Percentiles rank a stretch among this genome's conserved stretches.
phyloP scores from a whole-genome alignment of 2,888 invertebrate species.

The Podabrus alpinus region DNA sequence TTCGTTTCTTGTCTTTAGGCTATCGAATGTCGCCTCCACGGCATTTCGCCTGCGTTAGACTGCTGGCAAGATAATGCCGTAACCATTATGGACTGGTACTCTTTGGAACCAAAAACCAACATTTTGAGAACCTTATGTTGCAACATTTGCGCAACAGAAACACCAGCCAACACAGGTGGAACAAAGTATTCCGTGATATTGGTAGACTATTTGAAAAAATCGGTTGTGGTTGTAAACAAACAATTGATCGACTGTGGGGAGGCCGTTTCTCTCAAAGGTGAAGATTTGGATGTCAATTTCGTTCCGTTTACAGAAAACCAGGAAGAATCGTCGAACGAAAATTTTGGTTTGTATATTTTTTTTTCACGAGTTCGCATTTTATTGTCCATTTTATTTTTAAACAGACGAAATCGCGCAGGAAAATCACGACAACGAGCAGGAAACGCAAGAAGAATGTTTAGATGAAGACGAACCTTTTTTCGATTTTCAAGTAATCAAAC shows the following conservation, averaged over 20 bases:
- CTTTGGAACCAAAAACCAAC: conserved; percentile 52
- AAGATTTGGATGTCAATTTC: conserved; percentile 26
- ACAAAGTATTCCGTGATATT: conserved; percentile 59
- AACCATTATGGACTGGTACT: conserved; percentile 59
- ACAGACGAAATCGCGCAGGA: neutral
- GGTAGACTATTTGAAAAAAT: conserved; percentile 55
- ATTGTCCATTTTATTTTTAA: neutral
- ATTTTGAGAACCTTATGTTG: conserved; percentile 55
- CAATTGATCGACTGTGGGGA: conserved; percentile 59
- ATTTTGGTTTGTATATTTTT: neutral
- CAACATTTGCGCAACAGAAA: conserved; percentile 47
- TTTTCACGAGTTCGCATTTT: neutral
- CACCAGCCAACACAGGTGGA: conserved; percentile 50
- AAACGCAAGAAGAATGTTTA: neutral
- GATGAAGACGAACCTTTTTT: neutral
- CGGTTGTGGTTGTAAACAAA: conserved; percentile 58
- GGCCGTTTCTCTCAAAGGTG: conserved; percentile 45
- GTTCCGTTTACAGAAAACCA: conserved; percentile 4
- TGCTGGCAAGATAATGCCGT: conserved; percentile 61
- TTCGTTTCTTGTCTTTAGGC: conserved; percentile 53
- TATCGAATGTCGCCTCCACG: conserved; percentile 65
- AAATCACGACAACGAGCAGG: neutral
- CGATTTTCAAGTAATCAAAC: neutral
- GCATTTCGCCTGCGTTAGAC: conserved; percentile 56
- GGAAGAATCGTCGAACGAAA: neutral